Percentiles rank a stretch among this genome's conserved stretches.
Evolutionary conservation across 92 coral and sea anemone genomes (phyloP).

Genomic region (Porites rus): DNA sequence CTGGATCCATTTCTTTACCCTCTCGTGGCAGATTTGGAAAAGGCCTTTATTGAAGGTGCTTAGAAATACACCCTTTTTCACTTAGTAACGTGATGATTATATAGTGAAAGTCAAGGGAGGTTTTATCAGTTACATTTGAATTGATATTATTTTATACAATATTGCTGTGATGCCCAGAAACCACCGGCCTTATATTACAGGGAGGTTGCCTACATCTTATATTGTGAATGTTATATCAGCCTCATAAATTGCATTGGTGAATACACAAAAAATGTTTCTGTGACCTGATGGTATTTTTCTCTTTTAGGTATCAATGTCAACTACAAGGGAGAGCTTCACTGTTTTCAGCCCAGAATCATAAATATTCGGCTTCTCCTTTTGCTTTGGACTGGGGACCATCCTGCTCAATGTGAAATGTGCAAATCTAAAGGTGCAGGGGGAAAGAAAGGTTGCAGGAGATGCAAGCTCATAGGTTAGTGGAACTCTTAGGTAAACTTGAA

Average conservation of each 20-base stretch:
- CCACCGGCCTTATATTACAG: background rate
- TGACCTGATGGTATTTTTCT: conserved; percentile 1
- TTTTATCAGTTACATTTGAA: background rate
- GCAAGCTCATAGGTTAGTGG: conserved; percentile 42
- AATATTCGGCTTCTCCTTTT: conserved; percentile 49
- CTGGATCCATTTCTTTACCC: conserved; percentile 63
- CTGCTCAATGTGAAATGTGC: conserved; percentile 66
- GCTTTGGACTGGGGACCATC: conserved; percentile 71
- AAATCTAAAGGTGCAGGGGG: conserved; percentile 61
- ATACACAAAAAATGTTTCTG: background rate
- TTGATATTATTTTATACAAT: background rate
- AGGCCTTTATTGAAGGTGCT: conserved; percentile 59
- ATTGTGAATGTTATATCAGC: conserved; percentile 1
- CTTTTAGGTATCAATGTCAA: conserved; percentile 34
- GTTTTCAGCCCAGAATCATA: conserved; percentile 44
- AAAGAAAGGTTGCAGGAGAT: conserved; percentile 66
- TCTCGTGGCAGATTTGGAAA: conserved; percentile 44
- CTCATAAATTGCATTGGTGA: background rate
- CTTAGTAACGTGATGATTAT: background rate
- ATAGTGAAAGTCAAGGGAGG: conserved; percentile 7
- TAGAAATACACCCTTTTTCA: background rate
- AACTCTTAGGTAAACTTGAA: background rate
- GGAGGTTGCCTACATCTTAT: conserved; percentile 3
- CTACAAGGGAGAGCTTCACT: conserved; percentile 32
- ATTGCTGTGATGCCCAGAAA: background rate